Base-by-base conservation (phyloP, 2,888 invertebrate genomes). In the Oscheius sp. region DNA sequence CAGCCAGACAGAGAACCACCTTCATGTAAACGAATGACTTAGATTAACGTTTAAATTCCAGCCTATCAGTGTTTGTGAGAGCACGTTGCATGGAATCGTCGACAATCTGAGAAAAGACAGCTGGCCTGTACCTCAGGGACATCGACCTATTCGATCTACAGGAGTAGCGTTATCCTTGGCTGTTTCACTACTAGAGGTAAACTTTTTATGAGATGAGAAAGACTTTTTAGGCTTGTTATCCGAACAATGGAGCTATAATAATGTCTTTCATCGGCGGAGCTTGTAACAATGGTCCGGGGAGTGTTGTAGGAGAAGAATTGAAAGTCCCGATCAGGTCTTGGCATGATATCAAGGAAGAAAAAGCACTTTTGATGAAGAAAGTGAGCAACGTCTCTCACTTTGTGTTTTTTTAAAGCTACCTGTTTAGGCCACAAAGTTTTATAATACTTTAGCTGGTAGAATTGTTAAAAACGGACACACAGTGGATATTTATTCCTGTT, bases 201-300 rank as follows among this genome's bases (percentile, higher is more conserved):
- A 97, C 21, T 21, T 21, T 21, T 21, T 21, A 21, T 21, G 21
- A 21, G 0, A 21, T 21, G 21, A 21, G 21, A 21, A 21, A 21
- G 21, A 21, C 21, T 21, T 21, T 21, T 51, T 32, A 55, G 91
- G 92, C 95, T 75, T 95, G 96, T 53, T 99, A 96, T 90, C 96
- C 99, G 0, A 98, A 97, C 90, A 96, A 96, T 73, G 98, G 98
- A 13, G 97, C 94, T 10, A 93, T 93, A 78, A 93, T 99, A 83
- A 95, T 99, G 96, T 89, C 95, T 89, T 99, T 99, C 91, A 93
- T 96, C 50, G 97, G 98, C 76, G 99, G 99, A 1, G 94, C 99
- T 0, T 98, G 98, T 91, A 98, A 97, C 73, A 96, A 96, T 91
- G 99, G 96, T 0, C 96, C 96, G 9, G 96, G 96, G 88, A 95